Evolutionary conservation across 2,888 invertebrate species (phyloP).

Genomic region (Epirrhoe tristata): DNA sequence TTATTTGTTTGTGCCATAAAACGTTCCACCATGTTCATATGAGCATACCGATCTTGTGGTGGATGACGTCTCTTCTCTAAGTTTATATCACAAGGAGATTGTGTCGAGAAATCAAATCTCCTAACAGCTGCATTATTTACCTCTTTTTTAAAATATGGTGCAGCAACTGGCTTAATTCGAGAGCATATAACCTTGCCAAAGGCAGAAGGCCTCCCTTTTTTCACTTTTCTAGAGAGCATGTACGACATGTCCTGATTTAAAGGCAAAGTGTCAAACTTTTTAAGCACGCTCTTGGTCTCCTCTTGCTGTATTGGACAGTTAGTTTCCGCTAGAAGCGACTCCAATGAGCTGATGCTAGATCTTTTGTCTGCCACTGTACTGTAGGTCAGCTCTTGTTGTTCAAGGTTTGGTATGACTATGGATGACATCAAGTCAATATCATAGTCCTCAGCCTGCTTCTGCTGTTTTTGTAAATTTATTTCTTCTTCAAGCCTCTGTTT

Average conservation of each 20-base stretch:
- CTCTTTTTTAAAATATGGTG: slow-evolving; percentile 62
- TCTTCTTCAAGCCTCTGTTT: slow-evolving; percentile 55
- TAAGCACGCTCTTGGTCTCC: slow-evolving; percentile 5
- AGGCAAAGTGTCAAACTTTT: slow-evolving; percentile 29
- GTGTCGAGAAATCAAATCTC: slow-evolving; percentile 67
- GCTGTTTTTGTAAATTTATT: slow-evolving; percentile 52
- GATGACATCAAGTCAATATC: slow-evolving; percentile 71
- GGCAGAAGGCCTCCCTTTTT: slow-evolving; percentile 60
- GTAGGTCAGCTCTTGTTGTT: slow-evolving; percentile 34
- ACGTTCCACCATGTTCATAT: slow-evolving; percentile 41
- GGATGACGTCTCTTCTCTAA: slow-evolving; percentile 61
- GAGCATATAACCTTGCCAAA: slow-evolving; percentile 71
- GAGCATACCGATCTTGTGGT: slow-evolving; percentile 33
- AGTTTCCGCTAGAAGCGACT: slow-evolving; percentile 57
- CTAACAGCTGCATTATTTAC: slow-evolving; percentile 49
- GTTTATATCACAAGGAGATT: slow-evolving; percentile 71
- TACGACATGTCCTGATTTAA: slow-evolving; percentile 63
- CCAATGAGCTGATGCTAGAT: slow-evolving; percentile 58
- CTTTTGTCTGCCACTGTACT: slow-evolving; percentile 30
- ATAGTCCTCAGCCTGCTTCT: slow-evolving; percentile 52
- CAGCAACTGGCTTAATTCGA: slow-evolving; percentile 61
- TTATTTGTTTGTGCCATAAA: slow-evolving; percentile 39
- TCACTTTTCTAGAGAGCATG: slow-evolving; percentile 60
- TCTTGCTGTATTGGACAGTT: slow-evolving; percentile 6
- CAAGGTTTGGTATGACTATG: slow-evolving; percentile 52